Conservation (phyloP, 2,888 invertebrate genomes). For the Bellardia bayeri region DNA sequence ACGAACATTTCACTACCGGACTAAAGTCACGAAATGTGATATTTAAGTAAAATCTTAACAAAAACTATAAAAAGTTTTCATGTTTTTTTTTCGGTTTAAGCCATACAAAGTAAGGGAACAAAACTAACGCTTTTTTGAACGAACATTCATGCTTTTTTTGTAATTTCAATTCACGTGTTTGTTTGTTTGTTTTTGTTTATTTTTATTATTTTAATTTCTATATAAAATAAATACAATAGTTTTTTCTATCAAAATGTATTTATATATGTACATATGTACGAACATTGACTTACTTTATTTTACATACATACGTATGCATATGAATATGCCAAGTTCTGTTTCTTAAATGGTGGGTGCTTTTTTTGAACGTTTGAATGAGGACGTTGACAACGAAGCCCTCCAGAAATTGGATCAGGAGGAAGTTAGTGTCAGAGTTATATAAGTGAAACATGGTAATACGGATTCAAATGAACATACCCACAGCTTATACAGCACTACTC, state of each 20-base stretch:
- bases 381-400: too few species aligned
- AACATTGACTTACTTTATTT: too few species aligned
- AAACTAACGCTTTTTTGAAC: slow-evolving; percentile 42
- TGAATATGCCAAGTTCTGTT: too few species aligned
- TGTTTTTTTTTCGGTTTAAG: slow-evolving; percentile 29
- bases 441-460: too few species aligned
- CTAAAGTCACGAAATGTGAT: slow-evolving; percentile 72
- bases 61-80: slow-evolving; percentile 54
- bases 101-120: slow-evolving; percentile 31
- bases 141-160: slow-evolving; percentile 20
- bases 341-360: too few species aligned
- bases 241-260: not conserved
- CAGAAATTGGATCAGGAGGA: too few species aligned
- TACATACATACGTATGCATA: too few species aligned
- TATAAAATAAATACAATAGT: not conserved
- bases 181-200: slow-evolving; percentile 23
- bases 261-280: not conserved
- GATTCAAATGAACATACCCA: too few species aligned
- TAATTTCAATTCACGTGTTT: not conserved
- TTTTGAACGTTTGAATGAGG: too few species aligned
- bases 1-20: slow-evolving; percentile 71
- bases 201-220: slow-evolving; percentile 24
- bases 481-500: too few species aligned
- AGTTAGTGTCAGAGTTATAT: too few species aligned
- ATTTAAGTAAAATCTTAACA: slow-evolving; percentile 67